These are phyloP conservation scores for Leptopilina clavipes DNA, from an alignment of 1,140 invertebrate genomes.

Conservation along the genomic window DNA sequence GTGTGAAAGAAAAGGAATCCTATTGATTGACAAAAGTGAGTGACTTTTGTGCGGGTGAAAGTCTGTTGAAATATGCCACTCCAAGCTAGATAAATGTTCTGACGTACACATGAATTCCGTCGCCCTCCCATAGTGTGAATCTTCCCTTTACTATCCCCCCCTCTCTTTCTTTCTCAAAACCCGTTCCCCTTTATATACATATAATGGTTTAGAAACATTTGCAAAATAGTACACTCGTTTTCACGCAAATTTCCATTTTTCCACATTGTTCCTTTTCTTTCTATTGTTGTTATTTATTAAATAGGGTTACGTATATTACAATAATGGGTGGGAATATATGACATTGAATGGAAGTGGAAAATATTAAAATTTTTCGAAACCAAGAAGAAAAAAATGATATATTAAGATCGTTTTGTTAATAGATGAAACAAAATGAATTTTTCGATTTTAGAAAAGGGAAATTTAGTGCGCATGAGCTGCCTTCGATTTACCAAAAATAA, in stretches of 20 bases:
- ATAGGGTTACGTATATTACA: no score
- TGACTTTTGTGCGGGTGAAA: constrained; percentile 5
- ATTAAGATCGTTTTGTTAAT: no score
- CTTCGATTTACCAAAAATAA: no score
- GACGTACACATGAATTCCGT: no score
- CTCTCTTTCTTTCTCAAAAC: background rate
- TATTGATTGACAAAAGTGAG: background rate
- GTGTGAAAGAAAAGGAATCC: constrained; percentile 1
- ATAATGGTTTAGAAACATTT: background rate
- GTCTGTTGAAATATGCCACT: constrained; percentile 15
- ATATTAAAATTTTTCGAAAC: no score
- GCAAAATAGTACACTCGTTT: background rate
- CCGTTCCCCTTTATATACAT: background rate
- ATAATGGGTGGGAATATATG: no score
- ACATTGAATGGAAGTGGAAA: no score
- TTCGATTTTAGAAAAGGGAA: no score
- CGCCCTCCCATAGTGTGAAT: background rate
- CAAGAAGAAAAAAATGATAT: no score
- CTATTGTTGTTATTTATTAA: no score
- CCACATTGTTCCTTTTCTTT: background rate
- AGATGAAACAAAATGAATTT: no score
- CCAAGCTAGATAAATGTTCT: background rate
- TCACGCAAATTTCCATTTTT: background rate
- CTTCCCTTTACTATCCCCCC: background rate
- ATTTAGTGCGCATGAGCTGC: no score